A percentile compares a stretch with the other conserved stretches of the same genome.
Evolutionary conservation across 53 echinoderm and acorn worm genomes (phyloP).

Genomic region (Hippasteria phrygiana): DNA sequence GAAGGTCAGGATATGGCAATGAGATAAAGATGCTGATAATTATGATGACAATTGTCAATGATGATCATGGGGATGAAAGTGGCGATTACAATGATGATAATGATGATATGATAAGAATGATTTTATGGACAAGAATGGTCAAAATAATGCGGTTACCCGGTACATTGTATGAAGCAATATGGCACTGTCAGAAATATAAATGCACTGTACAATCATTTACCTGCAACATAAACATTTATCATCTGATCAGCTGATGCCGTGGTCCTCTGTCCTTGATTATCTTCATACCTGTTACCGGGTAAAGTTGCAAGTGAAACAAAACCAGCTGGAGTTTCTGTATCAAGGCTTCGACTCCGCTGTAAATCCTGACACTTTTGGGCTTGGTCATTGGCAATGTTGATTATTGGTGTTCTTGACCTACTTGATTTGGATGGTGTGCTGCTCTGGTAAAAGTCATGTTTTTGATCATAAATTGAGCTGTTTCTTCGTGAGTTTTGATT

Average conservation of each 20-base stretch:
- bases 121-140: too few relatives aligned
- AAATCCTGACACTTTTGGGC: neutral
- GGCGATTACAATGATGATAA: too few relatives aligned
- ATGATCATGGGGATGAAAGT: too few relatives aligned
- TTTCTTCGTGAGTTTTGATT: neutral
- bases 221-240: constrained; percentile 25
- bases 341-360: neutral
- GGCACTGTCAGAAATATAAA: neutral
- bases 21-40: neutral
- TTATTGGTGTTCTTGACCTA: neutral
- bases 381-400: neutral
- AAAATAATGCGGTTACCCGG: too few relatives aligned
- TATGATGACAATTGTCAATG: too few relatives aligned
- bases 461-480: neutral
- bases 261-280: neutral
- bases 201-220: neutral
- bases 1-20: neutral
- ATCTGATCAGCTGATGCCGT: neutral
- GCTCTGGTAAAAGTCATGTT: neutral
- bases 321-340: constrained; percentile 17
- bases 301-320: neutral
- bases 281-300: constrained; percentile 24
- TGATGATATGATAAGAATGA: too few relatives aligned
- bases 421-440: neutral
- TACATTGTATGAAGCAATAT: too few relatives aligned